Base-by-base conservation (phyloP, 2,888 invertebrate genomes). In the Pristionchus exspectatus region DNA sequence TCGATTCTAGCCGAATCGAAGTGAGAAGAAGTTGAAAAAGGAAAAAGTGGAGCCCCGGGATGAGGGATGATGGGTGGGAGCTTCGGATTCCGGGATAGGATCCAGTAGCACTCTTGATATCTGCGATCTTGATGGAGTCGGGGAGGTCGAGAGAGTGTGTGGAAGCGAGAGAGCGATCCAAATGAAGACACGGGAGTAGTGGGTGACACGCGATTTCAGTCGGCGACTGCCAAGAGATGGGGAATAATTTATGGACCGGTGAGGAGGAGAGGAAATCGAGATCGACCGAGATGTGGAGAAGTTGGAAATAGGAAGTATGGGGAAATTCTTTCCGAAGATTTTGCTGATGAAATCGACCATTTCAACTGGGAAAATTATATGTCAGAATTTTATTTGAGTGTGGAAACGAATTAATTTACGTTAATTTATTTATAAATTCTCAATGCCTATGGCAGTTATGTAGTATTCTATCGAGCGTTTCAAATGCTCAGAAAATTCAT, bases 191-290 rank as follows among this genome's bases (percentile, higher is more conserved):
- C 38, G 77, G 18, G 33, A 38, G 74, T 30, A 33, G 30, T 5
- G 33, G 77, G 16, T 77, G 77, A 44, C 77, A 77, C 77, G 77
- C 77, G 77, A 77, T 77, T 77, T 24, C 30, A 44, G 44, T 33
- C 18, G 5, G 2, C 38, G 44, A 30, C 74, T 74, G 77, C 77
- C 77, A 50, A 12, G 33, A 3, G 21, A 74, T 33, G 69, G 27
- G 69, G 44, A 77, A 77, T 77, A 77, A 77, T 77, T 77, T 33
- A 77, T 77, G 77, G 77, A 50, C 44, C 44, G 9, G 44, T 38
- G 12, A 50, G 10, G 33, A 72, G 30, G 33, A 33, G 33, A 72
- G 24, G 59, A 59, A 21, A 59, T 59, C 59, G 59, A 59, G 59
- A 21, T 18, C 4, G 59, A 50, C 44, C 44, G 44, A 50, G 44